These are phyloP conservation scores for Plestiodon gilberti DNA, from an alignment of 2,113 vertebrate genomes.

Conservation along the genomic window DNA sequence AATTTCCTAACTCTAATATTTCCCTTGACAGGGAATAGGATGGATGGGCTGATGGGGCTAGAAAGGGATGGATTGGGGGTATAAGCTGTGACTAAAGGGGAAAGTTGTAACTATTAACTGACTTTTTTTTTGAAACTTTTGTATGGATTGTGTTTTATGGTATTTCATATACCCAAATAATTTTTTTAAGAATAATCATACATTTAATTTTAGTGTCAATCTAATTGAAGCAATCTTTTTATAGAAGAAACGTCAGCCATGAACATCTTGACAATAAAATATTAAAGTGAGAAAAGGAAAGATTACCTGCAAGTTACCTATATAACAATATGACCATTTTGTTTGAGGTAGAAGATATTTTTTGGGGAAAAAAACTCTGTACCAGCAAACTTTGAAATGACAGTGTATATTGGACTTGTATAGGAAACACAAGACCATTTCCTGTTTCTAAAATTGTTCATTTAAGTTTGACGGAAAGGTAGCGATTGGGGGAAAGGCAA, in stretches of 20 bases:
- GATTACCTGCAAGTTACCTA: not conserved
- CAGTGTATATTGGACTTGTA: not conserved
- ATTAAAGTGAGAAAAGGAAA: not conserved
- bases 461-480: conserved; percentile 12
- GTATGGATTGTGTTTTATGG: too few species aligned
- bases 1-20: too few species aligned
- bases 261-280: not conserved
- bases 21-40: too few species aligned
- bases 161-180: not conserved
- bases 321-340: not conserved
- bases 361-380: not conserved
- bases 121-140: too few species aligned
- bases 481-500: not conserved
- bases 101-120: too few species aligned
- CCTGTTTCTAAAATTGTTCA: not conserved
- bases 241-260: fast-evolving
- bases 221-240: not conserved
- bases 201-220: not conserved
- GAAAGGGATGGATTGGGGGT: too few species aligned
- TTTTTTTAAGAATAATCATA: not conserved
- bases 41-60: too few species aligned
- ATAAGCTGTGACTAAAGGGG: too few species aligned
- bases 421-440: not conserved
- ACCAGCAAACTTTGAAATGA: not conserved
- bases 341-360: not conserved